Base-by-base conservation (phyloP, 2,888 invertebrate genomes). In the Dicranocentrus wangi region DNA sequence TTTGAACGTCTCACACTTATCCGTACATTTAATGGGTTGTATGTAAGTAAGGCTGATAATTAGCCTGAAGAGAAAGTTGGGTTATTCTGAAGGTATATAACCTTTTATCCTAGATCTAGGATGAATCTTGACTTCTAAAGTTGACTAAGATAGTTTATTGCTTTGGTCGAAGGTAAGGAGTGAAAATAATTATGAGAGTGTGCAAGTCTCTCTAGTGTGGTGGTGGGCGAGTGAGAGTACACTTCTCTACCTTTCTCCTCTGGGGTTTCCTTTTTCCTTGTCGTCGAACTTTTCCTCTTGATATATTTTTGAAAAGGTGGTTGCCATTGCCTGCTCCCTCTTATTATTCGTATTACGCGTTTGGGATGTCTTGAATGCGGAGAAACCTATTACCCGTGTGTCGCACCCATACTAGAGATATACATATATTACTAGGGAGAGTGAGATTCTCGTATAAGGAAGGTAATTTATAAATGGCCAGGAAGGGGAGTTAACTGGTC, bases 21-120 rank as follows among this genome's bases (percentile, higher is more conserved):
- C 65, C 65, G 71, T 73, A 63, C 60, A 53, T 61, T 80, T 80
- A 80, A 80, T 80, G 69, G 72, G 68, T 73, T 69, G 68, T 68
- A 65, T n/a, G 80, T 60, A 73, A 80, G 73, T 51, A 73, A 78
- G 73, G 80, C 80, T 80, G 80, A 80, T 80, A 80, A 80, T 80
- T 80, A 80, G 80, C 73, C 60, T n/a, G n/a, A n/a, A 53, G 58
- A 66, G 39, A 47, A 39, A 39, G 13, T 5, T 47, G n/a, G 7
- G n/a, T 47, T 10, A 32, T 32, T 32, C 5, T 32, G 32, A 10
- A 32, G 3, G 32, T 3, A 32, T 32, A 10, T 7, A n/a, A 27
- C 73, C 53, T 63, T 80, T 73, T 80, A 80, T 73, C 73, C 63
- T 47, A 73, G 73, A 80, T 80, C 80, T 80, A 27, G 80, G 69